Evolutionary conservation across 2,888 invertebrate genomes (phyloP).

Genomic region (Xestia sexstrigata): DNA sequence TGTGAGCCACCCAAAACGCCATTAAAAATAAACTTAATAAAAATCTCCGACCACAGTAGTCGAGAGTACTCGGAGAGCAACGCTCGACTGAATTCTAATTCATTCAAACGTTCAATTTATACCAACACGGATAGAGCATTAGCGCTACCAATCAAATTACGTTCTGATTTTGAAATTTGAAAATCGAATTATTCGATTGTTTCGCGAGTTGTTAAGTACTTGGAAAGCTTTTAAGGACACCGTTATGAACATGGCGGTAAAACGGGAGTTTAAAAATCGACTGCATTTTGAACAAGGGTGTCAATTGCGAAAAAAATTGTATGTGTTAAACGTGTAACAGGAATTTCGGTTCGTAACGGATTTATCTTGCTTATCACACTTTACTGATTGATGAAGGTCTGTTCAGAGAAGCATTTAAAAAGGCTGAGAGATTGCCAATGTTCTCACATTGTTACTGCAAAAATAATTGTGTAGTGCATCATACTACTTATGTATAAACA

Average conservation of each 20-base stretch:
- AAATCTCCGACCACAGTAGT: conserved; percentile 68
- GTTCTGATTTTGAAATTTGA: conserved; percentile 84
- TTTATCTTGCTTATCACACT: background rate
- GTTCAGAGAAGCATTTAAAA: too few species aligned
- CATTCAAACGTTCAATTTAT: conserved; percentile 84
- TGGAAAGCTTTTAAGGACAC: conserved; percentile 63
- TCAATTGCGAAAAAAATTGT: conserved; percentile 28
- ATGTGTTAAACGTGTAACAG: conserved; percentile 48
- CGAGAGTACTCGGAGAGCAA: conserved; percentile 64
- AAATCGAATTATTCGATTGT: conserved; percentile 85
- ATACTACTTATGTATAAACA: background rate
- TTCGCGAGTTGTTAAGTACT: conserved; percentile 69
- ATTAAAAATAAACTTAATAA: conserved; percentile 75
- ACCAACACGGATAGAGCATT: conserved; percentile 86
- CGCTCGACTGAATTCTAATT: conserved; percentile 81
- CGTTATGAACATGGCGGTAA: conserved; percentile 47
- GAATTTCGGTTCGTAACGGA: conserved; percentile 4
- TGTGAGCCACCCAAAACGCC: conserved; percentile 76
- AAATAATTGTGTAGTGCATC: too few species aligned
- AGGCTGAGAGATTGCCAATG: too few species aligned
- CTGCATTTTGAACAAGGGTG: conserved; percentile 34
- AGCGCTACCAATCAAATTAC: conserved; percentile 84
- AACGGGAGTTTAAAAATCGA: conserved; percentile 49
- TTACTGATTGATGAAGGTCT: background rate
- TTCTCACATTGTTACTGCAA: too few species aligned